A percentile compares a stretch with the other conserved stretches of the same genome.
Conservation (phyloP, 2,113 vertebrate genomes). For the Microcebus ravelobensis region DNA sequence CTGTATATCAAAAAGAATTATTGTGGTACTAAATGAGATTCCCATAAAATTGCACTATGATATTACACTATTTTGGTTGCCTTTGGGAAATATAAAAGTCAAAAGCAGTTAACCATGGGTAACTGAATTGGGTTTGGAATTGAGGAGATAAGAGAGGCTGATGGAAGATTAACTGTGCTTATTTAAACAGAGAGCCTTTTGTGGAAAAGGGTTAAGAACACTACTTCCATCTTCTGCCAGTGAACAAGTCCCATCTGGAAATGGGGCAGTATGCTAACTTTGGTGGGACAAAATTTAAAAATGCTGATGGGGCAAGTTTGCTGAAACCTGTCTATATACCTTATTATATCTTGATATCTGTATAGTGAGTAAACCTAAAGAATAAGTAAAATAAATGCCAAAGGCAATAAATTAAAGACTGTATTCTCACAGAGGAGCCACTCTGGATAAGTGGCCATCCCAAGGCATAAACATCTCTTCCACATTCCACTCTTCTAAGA, state of each 20-base stretch:
- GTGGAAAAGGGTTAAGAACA: background rate
- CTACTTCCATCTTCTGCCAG: background rate
- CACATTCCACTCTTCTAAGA: background rate
- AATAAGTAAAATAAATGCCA: background rate
- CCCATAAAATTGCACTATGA: constrained; percentile 22
- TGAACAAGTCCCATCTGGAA: background rate
- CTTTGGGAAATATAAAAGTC: constrained; percentile 52
- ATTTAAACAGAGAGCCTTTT: background rate
- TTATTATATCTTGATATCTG: background rate
- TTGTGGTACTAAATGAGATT: constrained; percentile 38
- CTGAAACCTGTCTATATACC: background rate
- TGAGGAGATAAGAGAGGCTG: constrained; percentile 50
- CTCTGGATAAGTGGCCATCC: background rate
- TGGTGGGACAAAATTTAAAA: background rate
- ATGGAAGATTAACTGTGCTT: constrained; percentile 12
- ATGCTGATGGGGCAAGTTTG: background rate
- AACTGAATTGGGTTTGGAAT: constrained; percentile 48
- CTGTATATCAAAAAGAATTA: constrained; percentile 55
- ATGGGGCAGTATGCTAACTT: background rate
- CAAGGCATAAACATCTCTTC: background rate
- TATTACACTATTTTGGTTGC: background rate
- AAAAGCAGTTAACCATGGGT: constrained; percentile 33
- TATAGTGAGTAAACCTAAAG: background rate
- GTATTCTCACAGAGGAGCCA: background rate
- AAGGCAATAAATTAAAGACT: background rate